phyloP scores from a whole-genome alignment of 2,888 invertebrate genomes.

The Odontomyia ornata region DNA sequence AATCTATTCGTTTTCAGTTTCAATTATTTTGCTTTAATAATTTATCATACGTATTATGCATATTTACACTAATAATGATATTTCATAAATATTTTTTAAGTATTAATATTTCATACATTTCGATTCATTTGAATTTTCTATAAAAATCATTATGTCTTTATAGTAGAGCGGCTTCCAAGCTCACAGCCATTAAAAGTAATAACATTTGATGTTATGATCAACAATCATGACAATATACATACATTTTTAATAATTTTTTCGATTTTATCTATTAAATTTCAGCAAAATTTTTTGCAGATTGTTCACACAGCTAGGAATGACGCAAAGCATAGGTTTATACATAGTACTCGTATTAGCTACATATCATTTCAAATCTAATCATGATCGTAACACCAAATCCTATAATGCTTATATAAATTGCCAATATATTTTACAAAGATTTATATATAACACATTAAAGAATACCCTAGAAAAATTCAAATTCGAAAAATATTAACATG shows the following conservation, averaged over 20 bases:
- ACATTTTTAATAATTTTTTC: neutral
- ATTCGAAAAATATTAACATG: neutral
- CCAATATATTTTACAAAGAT: neutral
- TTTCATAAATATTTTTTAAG: neutral
- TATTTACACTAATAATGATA: neutral
- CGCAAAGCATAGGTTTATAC: neutral
- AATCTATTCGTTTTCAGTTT: too few relatives aligned
- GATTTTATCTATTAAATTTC: neutral
- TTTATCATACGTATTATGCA: neutral
- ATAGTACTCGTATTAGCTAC: neutral
- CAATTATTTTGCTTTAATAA: too few relatives aligned
- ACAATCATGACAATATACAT: neutral
- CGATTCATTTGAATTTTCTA: neutral
- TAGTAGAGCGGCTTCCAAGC: slow-evolving; percentile 42
- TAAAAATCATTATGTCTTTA: slow-evolving; percentile 26
- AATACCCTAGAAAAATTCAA: neutral
- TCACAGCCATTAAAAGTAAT: slow-evolving; percentile 45
- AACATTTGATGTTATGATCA: slow-evolving; percentile 42
- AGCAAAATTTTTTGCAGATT: neutral
- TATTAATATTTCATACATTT: neutral
- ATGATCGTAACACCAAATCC: slow-evolving; percentile 31
- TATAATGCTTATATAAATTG: neutral
- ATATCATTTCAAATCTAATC: neutral
- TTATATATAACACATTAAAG: neutral
- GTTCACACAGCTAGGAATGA: neutral